These are phyloP conservation scores for Lamproptera curius DNA, from an alignment of 2,888 invertebrate species.

Conservation along the genomic window DNA sequence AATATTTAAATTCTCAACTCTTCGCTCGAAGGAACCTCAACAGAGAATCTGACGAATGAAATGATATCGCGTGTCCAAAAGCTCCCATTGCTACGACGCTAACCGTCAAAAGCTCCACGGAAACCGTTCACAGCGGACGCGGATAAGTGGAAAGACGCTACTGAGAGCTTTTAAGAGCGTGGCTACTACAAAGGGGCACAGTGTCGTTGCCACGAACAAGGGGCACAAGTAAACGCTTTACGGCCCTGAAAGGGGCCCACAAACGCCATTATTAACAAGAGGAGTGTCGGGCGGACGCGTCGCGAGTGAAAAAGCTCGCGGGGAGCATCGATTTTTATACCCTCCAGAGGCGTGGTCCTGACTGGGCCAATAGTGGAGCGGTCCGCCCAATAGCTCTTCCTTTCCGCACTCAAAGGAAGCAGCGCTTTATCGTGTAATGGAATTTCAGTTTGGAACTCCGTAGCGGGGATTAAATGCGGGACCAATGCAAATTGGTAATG, in stretches of 20 bases:
- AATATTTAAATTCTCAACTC: no score
- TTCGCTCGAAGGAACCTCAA: no score
- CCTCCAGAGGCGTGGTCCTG: constrained; percentile 65
- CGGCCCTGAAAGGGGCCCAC: constrained; percentile 62
- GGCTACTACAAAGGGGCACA: constrained; percentile 65
- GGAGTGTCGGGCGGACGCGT: constrained; percentile 63
- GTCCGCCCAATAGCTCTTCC: constrained; percentile 69
- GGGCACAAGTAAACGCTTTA: constrained; percentile 74
- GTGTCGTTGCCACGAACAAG: constrained; percentile 63
- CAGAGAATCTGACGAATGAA: neutral
- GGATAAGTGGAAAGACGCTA: constrained; percentile 56
- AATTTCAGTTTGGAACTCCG: constrained; percentile 66
- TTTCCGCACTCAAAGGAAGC: constrained; percentile 57
- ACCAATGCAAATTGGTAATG: constrained; percentile 59
- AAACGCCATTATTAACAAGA: constrained; percentile 71
- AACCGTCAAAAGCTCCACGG: constrained; percentile 32
- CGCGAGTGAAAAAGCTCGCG: constrained; percentile 60
- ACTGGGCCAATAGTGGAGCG: constrained; percentile 67
- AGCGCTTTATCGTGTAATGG: constrained; percentile 64
- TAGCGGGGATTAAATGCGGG: constrained; percentile 56
- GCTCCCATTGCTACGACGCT: constrained; percentile 18
- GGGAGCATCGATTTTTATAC: constrained; percentile 75
- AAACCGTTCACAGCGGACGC: no score
- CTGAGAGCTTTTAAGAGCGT: constrained; percentile 53
- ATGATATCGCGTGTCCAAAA: constrained; percentile 21